Evolutionary conservation across 2,113 vertebrate genomes (phyloP), one percentile per base, ranked within the genome.

Genomic region (Oryzias celebensis): DNA sequence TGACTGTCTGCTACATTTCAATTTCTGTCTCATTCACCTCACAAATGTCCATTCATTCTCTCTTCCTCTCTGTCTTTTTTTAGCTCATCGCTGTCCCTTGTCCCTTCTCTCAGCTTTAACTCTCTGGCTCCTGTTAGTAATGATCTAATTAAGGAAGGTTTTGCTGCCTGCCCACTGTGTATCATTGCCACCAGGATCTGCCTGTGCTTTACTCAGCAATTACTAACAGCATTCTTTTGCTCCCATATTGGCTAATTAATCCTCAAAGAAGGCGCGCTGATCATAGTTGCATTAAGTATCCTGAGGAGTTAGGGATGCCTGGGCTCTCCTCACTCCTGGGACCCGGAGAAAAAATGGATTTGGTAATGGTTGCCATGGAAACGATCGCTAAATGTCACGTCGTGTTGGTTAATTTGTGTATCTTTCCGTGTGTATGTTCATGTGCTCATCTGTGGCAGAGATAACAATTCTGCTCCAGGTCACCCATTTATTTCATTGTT

Each of bases 91-190:
- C 16, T 43, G 28, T 50, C 42, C 54, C 6, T 46, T 52, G n/a
- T 63, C 22, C 22, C 18, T 52, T 70, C 48, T 59, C 16, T 62
- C 46, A 23, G 36, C 54, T 66, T 51, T 72, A 50, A 58, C 72
- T 67, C 52, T 54, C 53, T 66, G 58, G 75, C 58, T 73, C 42
- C 12, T 72, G 58, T 65, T 41, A 0, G 60, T 73, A 81, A 80
- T 65, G 75, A 79, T 85, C 70, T 88, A 85, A 89, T 91, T 90
- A 90, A 85, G 73, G 58, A 56, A 24, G 67, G 56, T 81, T 83
- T 77, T 82, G 81, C 76, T 71, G 75, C 82, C 61, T 76, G 81
- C 81, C 80, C 76, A 74, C 83, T 85, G 87, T 79, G 75, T 77
- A 50, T 85, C 77, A 88, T 87, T 89, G 87, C 86, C 73, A 66